Percentiles rank a stretch among this genome's conserved stretches.
These are phyloP conservation scores for Empidonax alnorum DNA, from an alignment of 2,113 vertebrate species.

Conservation along the genomic window DNA sequence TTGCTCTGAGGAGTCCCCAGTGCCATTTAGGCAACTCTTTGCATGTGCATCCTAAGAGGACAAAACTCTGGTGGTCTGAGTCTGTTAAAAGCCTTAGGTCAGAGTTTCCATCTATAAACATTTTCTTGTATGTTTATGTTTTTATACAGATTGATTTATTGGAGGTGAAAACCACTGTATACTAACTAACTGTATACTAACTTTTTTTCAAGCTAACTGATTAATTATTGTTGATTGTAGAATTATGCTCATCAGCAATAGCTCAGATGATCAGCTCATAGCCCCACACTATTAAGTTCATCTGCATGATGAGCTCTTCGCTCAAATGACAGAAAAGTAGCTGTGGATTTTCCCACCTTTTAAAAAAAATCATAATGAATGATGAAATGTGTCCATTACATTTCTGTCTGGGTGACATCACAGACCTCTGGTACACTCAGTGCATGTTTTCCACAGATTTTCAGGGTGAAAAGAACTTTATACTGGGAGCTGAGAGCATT, in stretches of 20 bases:
- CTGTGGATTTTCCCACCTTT: neutral
- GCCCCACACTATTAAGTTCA: neutral
- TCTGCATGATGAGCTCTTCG: neutral
- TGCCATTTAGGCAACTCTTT: neutral
- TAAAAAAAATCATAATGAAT: neutral
- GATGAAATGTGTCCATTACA: neutral
- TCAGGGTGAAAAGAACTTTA: neutral
- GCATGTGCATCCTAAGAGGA: neutral
- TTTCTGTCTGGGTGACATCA: neutral
- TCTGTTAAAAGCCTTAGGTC: conserved; percentile 47
- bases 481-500: neutral
- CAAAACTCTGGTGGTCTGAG: conserved; percentile 44
- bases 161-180: conserved; percentile 52
- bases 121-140: conserved; percentile 30
- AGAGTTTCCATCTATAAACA: conserved; percentile 64
- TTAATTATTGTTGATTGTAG: conserved; percentile 42
- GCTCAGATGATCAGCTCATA: neutral
- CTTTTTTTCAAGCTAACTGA: conserved; percentile 9
- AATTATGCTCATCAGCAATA: neutral
- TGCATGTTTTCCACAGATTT: neutral
- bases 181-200: conserved; percentile 4
- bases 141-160: conserved; percentile 55
- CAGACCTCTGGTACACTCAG: neutral
- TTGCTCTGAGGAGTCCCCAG: neutral
- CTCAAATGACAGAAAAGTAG: neutral